Evolutionary conservation across 1,140 invertebrate species (phyloP).

Genomic region (Agrilus planipennis): DNA sequence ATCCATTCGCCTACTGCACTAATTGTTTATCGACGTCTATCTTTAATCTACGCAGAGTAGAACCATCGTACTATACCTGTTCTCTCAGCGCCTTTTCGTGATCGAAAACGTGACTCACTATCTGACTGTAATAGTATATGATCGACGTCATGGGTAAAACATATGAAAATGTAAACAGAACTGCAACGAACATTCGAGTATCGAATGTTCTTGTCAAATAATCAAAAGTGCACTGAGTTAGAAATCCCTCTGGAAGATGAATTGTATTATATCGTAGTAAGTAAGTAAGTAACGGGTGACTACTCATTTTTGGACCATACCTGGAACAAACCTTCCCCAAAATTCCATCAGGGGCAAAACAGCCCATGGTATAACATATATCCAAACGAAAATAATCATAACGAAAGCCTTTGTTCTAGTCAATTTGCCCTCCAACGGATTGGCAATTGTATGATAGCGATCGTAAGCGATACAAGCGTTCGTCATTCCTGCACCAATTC

Average conservation of each 20-base stretch:
- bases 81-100: conserved; percentile 76
- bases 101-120: conserved; percentile 70
- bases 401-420: conserved; percentile 61
- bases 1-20: too few species aligned
- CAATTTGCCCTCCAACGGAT: conserved; percentile 67
- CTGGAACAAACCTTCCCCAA: conserved; percentile 73
- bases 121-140: conserved; percentile 74
- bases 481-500: conserved; percentile 67
- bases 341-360: conserved; percentile 62
- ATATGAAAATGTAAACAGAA: conserved; percentile 68
- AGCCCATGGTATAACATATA: conserved; percentile 67
- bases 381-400: conserved; percentile 61
- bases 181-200: conserved; percentile 39
- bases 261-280: too few species aligned
- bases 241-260: conserved; percentile 63
- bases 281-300: too few species aligned
- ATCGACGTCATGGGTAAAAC: conserved; percentile 65
- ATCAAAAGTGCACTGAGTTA: conserved; percentile 74
- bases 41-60: too few species aligned
- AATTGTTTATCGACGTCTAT: conserved; percentile 9
- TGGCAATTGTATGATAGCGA: conserved; percentile 63
- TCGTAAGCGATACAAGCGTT: conserved; percentile 49
- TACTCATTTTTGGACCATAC: too few species aligned
- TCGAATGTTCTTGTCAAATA: conserved; percentile 66
- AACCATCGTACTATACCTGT: conserved; percentile 37